Percentiles rank a stretch among this genome's conserved stretches.
phyloP scores from a whole-genome alignment of 2,113 vertebrate species.

The Marcusenius ussheri region DNA sequence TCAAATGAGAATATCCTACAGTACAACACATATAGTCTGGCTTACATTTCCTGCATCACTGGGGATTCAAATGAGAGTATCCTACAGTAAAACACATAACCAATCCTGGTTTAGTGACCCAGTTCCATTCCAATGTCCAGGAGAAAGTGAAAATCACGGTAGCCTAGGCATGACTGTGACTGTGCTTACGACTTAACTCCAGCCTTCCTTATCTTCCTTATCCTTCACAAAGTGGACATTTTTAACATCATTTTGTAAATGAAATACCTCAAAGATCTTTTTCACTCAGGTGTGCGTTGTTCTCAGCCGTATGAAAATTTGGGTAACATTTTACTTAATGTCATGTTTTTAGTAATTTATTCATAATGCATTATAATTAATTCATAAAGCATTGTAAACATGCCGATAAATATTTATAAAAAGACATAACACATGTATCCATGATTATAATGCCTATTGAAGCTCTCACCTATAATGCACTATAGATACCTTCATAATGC shows the following conservation, averaged over 20 bases:
- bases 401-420: too few relatives aligned
- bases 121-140: background rate
- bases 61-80: background rate
- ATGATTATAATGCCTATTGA: too few relatives aligned
- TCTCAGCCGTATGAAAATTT: background rate
- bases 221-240: background rate
- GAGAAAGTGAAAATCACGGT: background rate
- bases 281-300: background rate
- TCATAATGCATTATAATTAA: too few relatives aligned
- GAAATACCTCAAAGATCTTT: background rate
- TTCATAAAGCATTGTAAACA: too few relatives aligned
- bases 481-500: too few relatives aligned
- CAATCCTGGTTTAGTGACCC: background rate
- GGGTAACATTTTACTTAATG: too few relatives aligned
- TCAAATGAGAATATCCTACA: background rate
- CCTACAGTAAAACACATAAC: background rate
- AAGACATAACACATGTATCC: too few relatives aligned
- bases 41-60: background rate
- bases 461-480: too few relatives aligned
- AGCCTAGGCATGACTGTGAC: background rate
- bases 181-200: background rate
- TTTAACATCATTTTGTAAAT: background rate
- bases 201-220: background rate
- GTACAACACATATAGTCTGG: background rate
- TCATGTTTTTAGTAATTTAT: too few relatives aligned